A percentile compares a stretch with the other conserved stretches of the same genome.
These are phyloP conservation scores for Microplitis manilae DNA, from an alignment of 2,888 invertebrate species.

Conservation along the genomic window DNA sequence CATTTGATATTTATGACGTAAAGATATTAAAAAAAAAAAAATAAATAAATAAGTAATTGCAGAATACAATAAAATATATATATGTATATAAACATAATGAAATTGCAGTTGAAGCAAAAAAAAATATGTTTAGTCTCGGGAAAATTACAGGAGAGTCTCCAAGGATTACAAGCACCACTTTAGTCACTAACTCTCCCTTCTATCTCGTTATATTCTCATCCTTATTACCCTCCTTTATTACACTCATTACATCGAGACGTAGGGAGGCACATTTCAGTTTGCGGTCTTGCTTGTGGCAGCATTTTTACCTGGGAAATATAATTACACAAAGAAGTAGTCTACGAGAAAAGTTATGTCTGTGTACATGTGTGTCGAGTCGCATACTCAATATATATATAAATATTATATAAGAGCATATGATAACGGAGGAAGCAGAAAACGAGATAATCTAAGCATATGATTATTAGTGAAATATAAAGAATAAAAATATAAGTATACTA, in stretches of 20 bases:
- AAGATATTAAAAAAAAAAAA: not conserved
- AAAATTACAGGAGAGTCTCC: not conserved
- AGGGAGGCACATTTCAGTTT: constrained; percentile 16
- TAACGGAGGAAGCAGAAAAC: no score
- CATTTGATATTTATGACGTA: not conserved
- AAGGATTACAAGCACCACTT: constrained; percentile 5
- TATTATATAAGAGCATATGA: no score
- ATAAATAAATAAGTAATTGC: not conserved
- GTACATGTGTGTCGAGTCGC: not conserved
- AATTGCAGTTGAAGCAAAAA: not conserved
- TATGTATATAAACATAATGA: not conserved
- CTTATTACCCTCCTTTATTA: constrained; percentile 43
- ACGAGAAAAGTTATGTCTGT: not conserved
- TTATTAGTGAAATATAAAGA: not conserved
- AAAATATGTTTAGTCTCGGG: not conserved
- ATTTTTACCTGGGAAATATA: constrained; percentile 37
- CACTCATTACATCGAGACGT: constrained; percentile 34
- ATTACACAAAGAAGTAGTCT: constrained; percentile 22
- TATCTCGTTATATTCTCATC: constrained; percentile 18
- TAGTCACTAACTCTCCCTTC: not conserved
- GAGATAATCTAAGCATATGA: not conserved
- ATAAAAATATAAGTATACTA: not conserved
- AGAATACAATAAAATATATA: not conserved
- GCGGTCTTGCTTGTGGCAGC: constrained; percentile 30
- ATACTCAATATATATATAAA: not conserved